Conservation (phyloP, 2,797 vertebrate genomes). For the Syndactyla subalaris region DNA sequence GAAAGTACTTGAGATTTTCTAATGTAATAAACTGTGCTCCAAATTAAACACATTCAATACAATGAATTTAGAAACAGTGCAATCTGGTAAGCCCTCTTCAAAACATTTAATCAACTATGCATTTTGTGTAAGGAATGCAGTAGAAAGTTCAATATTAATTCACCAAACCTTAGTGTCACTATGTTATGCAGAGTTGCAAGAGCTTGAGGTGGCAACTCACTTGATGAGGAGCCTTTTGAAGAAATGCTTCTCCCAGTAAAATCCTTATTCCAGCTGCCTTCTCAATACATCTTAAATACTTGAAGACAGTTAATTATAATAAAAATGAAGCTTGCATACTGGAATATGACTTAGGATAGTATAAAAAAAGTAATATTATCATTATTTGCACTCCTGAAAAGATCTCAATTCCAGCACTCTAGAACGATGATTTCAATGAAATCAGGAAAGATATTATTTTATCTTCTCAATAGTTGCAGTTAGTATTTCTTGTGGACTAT, state of each 20-base stretch:
- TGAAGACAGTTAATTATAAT: not conserved
- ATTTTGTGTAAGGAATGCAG: not conserved
- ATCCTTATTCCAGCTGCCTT: not conserved
- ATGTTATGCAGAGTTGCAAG: not conserved
- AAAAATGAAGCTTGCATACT: not conserved
- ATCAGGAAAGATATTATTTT: not conserved
- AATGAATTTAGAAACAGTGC: not conserved
- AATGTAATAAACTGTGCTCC: not conserved
- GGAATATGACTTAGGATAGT: not conserved
- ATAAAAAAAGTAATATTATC: not conserved
- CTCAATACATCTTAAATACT: not conserved
- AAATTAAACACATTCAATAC: not conserved
- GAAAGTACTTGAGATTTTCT: not conserved
- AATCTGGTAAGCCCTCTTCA: not conserved
- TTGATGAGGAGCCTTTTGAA: not conserved
- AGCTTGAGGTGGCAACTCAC: not conserved
- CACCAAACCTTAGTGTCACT: not conserved
- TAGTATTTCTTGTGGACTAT: not conserved
- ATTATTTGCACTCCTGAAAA: conserved; percentile 11
- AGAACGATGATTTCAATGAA: not conserved
- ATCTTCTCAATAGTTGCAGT: not conserved
- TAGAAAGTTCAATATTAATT: not conserved
- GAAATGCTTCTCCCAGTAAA: not conserved
- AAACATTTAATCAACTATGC: not conserved
- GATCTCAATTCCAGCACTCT: not conserved